phyloP scores from a whole-genome alignment of 1,140 invertebrate species.

The Lineus longissimus region DNA sequence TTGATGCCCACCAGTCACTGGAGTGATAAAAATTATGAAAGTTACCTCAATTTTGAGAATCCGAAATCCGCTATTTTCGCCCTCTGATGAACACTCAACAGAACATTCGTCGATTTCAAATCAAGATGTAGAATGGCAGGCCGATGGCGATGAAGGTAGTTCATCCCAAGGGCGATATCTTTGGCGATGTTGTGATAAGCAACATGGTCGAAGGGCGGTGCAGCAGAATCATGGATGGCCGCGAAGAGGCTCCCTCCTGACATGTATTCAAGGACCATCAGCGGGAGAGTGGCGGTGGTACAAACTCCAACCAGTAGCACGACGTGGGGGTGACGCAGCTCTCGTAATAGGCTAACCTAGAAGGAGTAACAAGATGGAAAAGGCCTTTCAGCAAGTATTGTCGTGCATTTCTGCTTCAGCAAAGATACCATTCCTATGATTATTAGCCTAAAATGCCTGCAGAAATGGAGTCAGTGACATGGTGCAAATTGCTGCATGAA shows the following conservation, averaged over 20 bases:
- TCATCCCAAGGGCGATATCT: conserved; percentile 43
- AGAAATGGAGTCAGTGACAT: no score
- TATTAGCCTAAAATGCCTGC: no score
- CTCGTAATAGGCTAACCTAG: conserved; percentile 42
- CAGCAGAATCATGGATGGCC: conserved; percentile 32
- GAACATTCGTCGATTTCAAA: conserved; percentile 44
- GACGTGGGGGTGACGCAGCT: conserved; percentile 41
- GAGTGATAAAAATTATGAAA: background rate
- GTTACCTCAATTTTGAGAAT: conserved; percentile 46
- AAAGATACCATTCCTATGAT: no score
- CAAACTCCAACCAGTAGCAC: conserved; percentile 44
- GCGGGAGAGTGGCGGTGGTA: conserved; percentile 27
- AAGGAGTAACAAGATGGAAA: conserved; percentile 3
- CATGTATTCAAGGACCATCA: conserved; percentile 47
- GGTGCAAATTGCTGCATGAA: no score
- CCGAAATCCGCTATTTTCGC: conserved; percentile 50
- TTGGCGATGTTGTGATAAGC: conserved; percentile 38
- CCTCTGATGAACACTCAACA: conserved; percentile 27
- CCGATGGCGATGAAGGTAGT: conserved; percentile 42
- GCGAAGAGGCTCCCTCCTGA: conserved; percentile 35
- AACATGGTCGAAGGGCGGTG: conserved; percentile 32
- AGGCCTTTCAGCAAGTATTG: background rate
- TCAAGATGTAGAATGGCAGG: conserved; percentile 46
- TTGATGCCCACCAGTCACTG: no score
- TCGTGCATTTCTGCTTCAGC: no score